Evolutionary conservation across 2,113 vertebrate species (phyloP).

Genomic region (Chloropsis hardwickii): DNA sequence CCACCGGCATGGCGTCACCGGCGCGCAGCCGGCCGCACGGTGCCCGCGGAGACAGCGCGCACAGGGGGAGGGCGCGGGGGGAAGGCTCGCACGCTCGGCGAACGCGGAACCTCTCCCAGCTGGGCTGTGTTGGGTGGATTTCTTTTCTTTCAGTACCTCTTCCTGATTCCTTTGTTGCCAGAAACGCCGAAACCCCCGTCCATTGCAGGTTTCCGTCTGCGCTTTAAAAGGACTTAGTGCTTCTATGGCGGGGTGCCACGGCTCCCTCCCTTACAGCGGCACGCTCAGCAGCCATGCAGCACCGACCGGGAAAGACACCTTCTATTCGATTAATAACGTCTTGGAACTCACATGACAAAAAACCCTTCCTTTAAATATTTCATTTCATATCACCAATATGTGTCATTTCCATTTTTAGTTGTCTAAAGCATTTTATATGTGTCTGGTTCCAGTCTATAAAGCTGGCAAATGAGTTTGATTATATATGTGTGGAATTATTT

Average conservation of each 20-base stretch:
- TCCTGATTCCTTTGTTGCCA: conserved; percentile 52
- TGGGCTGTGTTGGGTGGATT: neutral
- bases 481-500: neutral
- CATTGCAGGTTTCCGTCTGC: neutral
- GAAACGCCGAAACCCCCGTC: neutral
- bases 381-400: neutral
- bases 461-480: neutral
- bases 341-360: neutral
- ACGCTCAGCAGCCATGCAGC: neutral
- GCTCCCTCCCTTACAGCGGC: neutral
- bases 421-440: neutral
- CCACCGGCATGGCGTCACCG: neutral
- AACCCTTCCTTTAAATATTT: neutral
- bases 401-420: neutral
- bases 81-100: neutral
- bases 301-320: neutral
- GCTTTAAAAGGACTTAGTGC: conserved; percentile 29
- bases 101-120: neutral
- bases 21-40: neutral
- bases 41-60: conserved; percentile 48
- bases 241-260: conserved; percentile 29
- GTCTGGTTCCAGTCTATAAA: conserved; percentile 1
- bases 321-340: neutral
- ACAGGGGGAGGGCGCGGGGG: neutral
- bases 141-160: conserved; percentile 28